Percentiles rank a stretch among this genome's conserved stretches.
phyloP scores from a whole-genome alignment of 1,140 invertebrate genomes.

The Neocloeon triangulifer region DNA sequence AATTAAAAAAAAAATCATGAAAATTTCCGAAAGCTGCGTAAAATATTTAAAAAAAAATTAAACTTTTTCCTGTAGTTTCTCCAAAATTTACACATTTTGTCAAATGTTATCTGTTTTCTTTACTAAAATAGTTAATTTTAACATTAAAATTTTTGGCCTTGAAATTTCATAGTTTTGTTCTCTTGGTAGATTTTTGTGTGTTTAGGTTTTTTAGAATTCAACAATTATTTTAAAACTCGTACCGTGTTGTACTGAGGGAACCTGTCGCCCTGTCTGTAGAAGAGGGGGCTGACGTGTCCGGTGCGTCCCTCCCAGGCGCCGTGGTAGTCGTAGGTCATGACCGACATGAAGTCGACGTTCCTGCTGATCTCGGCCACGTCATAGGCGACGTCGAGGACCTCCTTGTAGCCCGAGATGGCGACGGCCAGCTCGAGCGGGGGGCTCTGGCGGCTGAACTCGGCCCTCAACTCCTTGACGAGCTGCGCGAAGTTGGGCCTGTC shows the following conservation, averaged over 20 bases:
- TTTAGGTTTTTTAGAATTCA: no score
- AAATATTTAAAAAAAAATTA: no score
- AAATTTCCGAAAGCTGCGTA: no score
- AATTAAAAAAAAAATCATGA: no score
- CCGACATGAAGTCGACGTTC: constrained; percentile 58
- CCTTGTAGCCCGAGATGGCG: constrained; percentile 68
- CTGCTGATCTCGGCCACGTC: constrained; percentile 42
- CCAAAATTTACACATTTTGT: no score
- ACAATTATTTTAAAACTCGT: no score
- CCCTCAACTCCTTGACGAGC: constrained; percentile 55
- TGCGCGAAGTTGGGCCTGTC: constrained; percentile 58
- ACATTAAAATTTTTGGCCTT: constrained; percentile 5
- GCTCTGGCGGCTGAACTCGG: constrained; percentile 41
- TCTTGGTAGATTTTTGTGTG: no score
- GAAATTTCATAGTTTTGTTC: no score
- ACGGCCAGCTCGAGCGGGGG: constrained; percentile 51
- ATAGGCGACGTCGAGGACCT: constrained; percentile 66
- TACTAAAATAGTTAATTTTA: constrained; percentile 2
- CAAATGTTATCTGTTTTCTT: background rate
- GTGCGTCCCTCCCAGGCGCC: constrained; percentile 62
- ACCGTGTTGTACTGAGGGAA: constrained; percentile 57
- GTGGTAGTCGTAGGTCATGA: constrained; percentile 79
- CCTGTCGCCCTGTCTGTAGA: constrained; percentile 29
- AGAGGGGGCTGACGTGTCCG: constrained; percentile 63
- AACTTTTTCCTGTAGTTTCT: no score